phyloP scores from a whole-genome alignment of 2,888 invertebrate genomes.

The Cartodere bifasciata region DNA sequence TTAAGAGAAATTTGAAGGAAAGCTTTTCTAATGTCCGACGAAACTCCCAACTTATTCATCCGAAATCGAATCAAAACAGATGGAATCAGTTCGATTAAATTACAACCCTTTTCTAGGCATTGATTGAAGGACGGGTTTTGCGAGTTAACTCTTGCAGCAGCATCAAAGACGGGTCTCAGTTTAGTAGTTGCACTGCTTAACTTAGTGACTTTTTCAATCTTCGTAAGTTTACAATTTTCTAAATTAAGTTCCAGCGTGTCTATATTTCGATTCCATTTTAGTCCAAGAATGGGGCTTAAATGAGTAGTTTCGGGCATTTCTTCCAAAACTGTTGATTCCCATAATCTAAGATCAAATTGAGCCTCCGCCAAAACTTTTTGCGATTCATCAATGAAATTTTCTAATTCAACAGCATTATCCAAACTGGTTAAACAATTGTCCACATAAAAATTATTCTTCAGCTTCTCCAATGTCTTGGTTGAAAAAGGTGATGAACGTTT shows the following conservation, averaged over 20 bases:
- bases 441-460: slow-evolving; percentile 12
- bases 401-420: background rate
- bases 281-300: too few relatives aligned
- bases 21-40: slow-evolving; percentile 14
- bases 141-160: background rate
- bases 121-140: background rate
- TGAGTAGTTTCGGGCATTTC: slow-evolving; percentile 16
- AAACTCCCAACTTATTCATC: slow-evolving; percentile 11
- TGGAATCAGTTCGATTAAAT: slow-evolving; percentile 13
- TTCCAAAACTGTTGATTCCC: slow-evolving; percentile 9
- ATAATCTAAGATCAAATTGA: slow-evolving; percentile 13
- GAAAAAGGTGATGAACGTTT: slow-evolving; percentile 4
- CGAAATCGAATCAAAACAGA: slow-evolving; percentile 12
- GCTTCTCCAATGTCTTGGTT: slow-evolving; percentile 4
- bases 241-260: too few relatives aligned
- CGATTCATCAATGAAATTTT: slow-evolving; percentile 10
- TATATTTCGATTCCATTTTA: too few relatives aligned
- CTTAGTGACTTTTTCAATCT: slow-evolving; percentile 3
- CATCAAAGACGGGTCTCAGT: slow-evolving; percentile 8
- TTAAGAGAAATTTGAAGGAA: slow-evolving; percentile 17
- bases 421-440: slow-evolving; percentile 14
- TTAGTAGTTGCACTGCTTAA: slow-evolving; percentile 5
- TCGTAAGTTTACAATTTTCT: too few relatives aligned
- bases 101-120: slow-evolving; percentile 12
- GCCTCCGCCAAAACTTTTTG: slow-evolving; percentile 8